Conservation (phyloP, 2,797 vertebrate genomes). For the Acrocephalus scirpaceus region DNA sequence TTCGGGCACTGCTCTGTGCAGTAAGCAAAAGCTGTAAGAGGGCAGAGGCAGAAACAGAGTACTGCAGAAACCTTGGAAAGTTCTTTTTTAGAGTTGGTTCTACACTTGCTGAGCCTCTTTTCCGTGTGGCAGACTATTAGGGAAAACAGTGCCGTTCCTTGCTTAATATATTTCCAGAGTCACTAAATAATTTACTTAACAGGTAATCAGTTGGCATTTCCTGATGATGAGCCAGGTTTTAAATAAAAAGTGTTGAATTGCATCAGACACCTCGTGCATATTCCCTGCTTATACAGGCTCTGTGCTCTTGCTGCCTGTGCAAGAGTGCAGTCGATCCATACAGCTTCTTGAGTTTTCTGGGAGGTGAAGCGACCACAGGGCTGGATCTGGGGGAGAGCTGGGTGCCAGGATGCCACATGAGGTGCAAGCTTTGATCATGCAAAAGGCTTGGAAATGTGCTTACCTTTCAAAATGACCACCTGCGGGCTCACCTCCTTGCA, state of each 20-base stretch:
- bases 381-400: neutral
- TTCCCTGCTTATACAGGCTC: neutral
- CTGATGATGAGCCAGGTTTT: constrained; percentile 2
- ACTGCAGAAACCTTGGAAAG: neutral
- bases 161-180: neutral
- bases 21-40: neutral
- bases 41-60: neutral
- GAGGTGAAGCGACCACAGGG: neutral
- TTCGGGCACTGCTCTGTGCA: rapidly evolving
- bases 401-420: neutral
- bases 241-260: neutral
- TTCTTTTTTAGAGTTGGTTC: neutral
- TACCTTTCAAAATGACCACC: neutral
- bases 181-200: neutral
- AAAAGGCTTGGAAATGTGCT: neutral
- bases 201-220: neutral
- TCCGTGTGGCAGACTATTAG: neutral
- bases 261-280: neutral
- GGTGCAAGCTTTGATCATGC: neutral
- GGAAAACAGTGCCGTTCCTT: rapidly evolving
- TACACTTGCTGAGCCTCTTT: neutral
- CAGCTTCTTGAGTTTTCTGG: neutral
- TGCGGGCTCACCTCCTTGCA: neutral
- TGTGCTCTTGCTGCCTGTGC: neutral
- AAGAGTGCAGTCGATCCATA: rapidly evolving